Conservation (phyloP, 2,888 invertebrate genomes). For the Quadriops clusia region DNA sequence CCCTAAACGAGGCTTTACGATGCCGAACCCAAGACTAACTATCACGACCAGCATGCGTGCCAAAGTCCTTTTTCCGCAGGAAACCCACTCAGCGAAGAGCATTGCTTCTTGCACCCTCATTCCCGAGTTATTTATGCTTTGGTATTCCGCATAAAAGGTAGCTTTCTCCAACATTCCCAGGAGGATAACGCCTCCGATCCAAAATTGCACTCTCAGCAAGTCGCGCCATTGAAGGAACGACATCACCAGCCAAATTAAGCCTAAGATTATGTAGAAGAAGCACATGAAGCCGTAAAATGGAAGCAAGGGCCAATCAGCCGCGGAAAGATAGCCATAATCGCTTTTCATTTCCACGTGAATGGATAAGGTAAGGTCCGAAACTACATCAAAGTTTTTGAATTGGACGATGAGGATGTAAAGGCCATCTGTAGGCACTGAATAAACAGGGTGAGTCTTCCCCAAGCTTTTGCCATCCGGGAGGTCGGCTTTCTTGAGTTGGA, state of each 20-base stretch:
- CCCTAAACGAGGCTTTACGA: conserved; percentile 86
- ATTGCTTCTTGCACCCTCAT: conserved; percentile 56
- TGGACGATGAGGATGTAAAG: conserved; percentile 56
- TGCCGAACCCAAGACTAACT: conserved; percentile 89
- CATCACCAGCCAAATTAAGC: conserved; percentile 69
- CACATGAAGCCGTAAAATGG: conserved; percentile 89
- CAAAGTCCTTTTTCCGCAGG: conserved; percentile 80
- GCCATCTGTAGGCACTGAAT: conserved; percentile 54
- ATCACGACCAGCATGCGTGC: conserved; percentile 90
- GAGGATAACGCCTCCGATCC: conserved; percentile 87
- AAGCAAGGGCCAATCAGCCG: conserved; percentile 79
- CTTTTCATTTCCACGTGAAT: conserved; percentile 63
- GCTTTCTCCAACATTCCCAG: conserved; percentile 81
- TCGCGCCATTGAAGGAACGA: conserved; percentile 85
- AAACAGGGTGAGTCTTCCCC: conserved; percentile 36
- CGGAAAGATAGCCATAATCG: conserved; percentile 73
- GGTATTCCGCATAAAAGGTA: conserved; percentile 82
- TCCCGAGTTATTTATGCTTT: conserved; percentile 60
- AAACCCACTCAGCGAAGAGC: conserved; percentile 80
- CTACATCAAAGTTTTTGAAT: conserved; percentile 38
- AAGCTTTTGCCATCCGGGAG: conserved; percentile 23
- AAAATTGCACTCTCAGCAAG: conserved; percentile 83
- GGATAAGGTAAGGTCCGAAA: conserved; percentile 43
- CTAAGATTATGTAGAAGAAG: conserved; percentile 70
- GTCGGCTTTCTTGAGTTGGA: conserved; percentile 25